Conservation (phyloP, 2,888 invertebrate species). For the Leptinotarsa rubiginosa region DNA sequence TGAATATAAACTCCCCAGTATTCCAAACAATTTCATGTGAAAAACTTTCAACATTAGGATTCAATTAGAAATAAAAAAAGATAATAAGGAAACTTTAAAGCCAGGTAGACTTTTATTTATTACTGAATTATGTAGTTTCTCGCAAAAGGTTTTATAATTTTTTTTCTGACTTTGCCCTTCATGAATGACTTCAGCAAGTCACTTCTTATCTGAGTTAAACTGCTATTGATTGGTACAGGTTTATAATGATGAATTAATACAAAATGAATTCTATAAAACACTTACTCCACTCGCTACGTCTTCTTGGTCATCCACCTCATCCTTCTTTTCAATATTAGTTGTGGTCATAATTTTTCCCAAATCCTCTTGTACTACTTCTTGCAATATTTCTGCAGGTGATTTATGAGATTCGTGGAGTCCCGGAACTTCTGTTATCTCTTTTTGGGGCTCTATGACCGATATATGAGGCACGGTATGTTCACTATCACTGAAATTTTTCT, state of each 20-base stretch:
- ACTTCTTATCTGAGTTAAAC: too few relatives aligned
- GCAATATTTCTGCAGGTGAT: not conserved
- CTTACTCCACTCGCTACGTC: constrained; percentile 33
- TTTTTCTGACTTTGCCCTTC: too few relatives aligned
- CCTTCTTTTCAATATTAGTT: constrained; percentile 5
- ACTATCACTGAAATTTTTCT: constrained; percentile 49
- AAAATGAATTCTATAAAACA: not conserved
- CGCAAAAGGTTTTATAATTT: too few relatives aligned
- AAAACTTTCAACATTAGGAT: too few relatives aligned
- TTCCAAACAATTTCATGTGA: too few relatives aligned
- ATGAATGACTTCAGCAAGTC: too few relatives aligned
- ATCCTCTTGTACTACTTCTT: constrained; percentile 11
- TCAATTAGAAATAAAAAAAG: too few relatives aligned
- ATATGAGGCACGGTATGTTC: constrained; percentile 20
- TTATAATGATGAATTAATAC: not conserved
- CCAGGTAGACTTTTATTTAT: too few relatives aligned
- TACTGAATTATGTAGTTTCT: too few relatives aligned
- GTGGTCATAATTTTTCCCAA: not conserved
- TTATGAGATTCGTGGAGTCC: constrained; percentile 26
- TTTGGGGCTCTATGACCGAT: not conserved
- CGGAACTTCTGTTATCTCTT: constrained; percentile 17
- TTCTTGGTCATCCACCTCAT: constrained; percentile 16
- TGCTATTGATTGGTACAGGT: not conserved
- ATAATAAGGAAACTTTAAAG: too few relatives aligned
- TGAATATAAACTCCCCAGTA: too few relatives aligned